Evolutionary conservation across 2,113 vertebrate genomes (phyloP).

Genomic region (Brachyistius frenatus): DNA sequence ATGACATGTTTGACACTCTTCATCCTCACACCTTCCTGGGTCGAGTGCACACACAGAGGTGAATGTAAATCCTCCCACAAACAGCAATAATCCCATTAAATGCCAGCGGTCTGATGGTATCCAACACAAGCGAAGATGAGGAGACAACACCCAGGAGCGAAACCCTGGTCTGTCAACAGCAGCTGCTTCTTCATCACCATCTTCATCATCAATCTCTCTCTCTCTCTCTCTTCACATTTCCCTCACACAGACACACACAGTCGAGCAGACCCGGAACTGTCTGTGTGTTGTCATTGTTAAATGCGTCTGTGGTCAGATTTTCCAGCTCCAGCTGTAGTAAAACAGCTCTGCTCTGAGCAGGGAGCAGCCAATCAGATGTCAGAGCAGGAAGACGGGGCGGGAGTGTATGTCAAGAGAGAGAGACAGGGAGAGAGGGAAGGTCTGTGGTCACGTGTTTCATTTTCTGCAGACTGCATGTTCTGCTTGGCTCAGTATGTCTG

Average conservation of each 20-base stretch:
- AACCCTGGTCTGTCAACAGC: not conserved
- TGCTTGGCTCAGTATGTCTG: not conserved
- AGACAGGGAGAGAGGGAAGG: not conserved
- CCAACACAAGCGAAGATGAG: slow-evolving; percentile 3
- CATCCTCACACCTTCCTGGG: slow-evolving; percentile 35
- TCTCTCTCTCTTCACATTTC: slow-evolving; percentile 7
- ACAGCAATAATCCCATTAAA: slow-evolving; percentile 38
- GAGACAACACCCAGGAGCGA: slow-evolving; percentile 16
- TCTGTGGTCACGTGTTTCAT: not conserved
- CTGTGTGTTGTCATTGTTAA: slow-evolving; percentile 31
- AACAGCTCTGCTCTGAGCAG: slow-evolving; percentile 48
- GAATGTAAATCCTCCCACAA: slow-evolving; percentile 21
- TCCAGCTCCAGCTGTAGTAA: slow-evolving; percentile 69
- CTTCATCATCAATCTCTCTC: not conserved
- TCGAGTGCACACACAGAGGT: slow-evolving; percentile 1
- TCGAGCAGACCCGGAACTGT: slow-evolving; percentile 19
- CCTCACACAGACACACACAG: not conserved
- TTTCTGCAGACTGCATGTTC: not conserved
- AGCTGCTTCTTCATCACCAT: slow-evolving; percentile 43
- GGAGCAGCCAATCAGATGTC: slow-evolving; percentile 38
- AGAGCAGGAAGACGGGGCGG: slow-evolving; percentile 16
- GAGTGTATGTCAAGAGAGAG: not conserved
- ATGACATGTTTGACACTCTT: slow-evolving; percentile 65
- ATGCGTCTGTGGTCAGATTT: slow-evolving; percentile 75
- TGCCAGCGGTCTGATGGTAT: slow-evolving; percentile 24